Conservation (phyloP, 2,797 vertebrate genomes). For the Microcaecilia unicolor region DNA sequence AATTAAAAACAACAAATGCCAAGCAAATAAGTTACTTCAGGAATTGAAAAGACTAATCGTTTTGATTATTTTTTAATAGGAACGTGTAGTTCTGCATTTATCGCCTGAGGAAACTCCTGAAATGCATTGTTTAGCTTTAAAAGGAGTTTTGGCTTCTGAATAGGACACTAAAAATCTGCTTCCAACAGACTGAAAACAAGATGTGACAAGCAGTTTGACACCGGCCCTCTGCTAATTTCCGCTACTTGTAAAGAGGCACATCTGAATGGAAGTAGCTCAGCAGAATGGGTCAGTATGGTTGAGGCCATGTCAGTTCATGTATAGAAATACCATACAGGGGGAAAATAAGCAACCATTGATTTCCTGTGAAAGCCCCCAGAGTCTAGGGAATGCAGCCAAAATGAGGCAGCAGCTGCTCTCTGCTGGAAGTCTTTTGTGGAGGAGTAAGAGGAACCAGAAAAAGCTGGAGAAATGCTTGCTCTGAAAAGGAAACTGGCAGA, state of each 20-base stretch:
- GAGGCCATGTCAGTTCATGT: slow-evolving; percentile 53
- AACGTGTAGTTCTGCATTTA: slow-evolving; percentile 50
- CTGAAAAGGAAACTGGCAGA: slow-evolving; percentile 37
- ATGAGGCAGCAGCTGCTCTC: slow-evolving; percentile 61
- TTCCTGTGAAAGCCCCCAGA: slow-evolving; percentile 49
- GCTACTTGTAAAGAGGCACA: slow-evolving; percentile 58
- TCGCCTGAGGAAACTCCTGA: slow-evolving; percentile 47
- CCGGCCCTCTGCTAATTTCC: slow-evolving; percentile 64
- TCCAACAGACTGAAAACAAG: slow-evolving; percentile 71
- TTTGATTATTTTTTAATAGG: slow-evolving; percentile 67
- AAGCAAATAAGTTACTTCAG: slow-evolving; percentile 42
- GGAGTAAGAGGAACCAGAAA: slow-evolving; percentile 22
- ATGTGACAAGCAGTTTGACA: slow-evolving; percentile 75
- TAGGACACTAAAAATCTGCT: slow-evolving; percentile 61
- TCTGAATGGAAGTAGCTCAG: slow-evolving; percentile 61
- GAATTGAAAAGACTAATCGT: slow-evolving; percentile 57
- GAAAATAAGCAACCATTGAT: slow-evolving; percentile 67
- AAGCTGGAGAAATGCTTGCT: slow-evolving; percentile 33
- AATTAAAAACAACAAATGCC: slow-evolving; percentile 47
- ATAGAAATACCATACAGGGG: slow-evolving; percentile 47
- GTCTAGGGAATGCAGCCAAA: slow-evolving; percentile 59
- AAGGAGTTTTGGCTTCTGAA: slow-evolving; percentile 49
- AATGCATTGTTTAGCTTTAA: slow-evolving; percentile 58
- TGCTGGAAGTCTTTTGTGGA: slow-evolving; percentile 64
- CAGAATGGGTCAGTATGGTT: slow-evolving; percentile 56